A percentile compares a stretch with the other conserved stretches of the same genome.
phyloP scores from a whole-genome alignment of 2,888 invertebrate genomes.

The Odontocerum albicorne region DNA sequence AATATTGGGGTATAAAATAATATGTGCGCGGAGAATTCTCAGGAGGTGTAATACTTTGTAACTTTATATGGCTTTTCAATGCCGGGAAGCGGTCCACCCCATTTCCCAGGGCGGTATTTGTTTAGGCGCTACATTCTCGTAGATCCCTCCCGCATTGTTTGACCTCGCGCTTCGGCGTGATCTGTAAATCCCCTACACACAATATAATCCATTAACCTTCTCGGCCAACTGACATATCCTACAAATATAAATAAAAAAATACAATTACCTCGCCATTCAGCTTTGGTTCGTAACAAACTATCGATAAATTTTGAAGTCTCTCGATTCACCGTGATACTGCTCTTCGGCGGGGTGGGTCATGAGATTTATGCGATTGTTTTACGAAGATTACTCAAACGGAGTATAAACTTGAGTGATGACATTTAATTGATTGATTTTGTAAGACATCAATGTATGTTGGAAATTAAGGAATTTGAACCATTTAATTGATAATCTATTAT shows the following conservation, averaged over 20 bases:
- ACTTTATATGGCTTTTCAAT: slow-evolving; percentile 12
- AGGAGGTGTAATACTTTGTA: slow-evolving; percentile 8
- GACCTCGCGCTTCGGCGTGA: slow-evolving; percentile 10
- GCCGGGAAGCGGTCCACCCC: slow-evolving; percentile 21
- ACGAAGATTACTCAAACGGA: too few species aligned
- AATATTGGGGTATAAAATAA: slow-evolving; percentile 6
- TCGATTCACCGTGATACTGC: too few species aligned
- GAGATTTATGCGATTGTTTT: too few species aligned
- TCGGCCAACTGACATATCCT: background rate
- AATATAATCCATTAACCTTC: background rate
- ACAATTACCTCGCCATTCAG: background rate
- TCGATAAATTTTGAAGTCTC: slow-evolving; percentile 8
- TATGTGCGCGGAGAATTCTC: slow-evolving; percentile 7
- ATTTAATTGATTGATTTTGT: too few species aligned
- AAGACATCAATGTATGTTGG: too few species aligned
- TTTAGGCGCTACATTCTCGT: slow-evolving; percentile 22
- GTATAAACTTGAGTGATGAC: too few species aligned
- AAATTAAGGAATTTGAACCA: too few species aligned
- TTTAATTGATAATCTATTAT: too few species aligned
- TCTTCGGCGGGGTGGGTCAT: too few species aligned
- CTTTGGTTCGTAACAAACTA: too few species aligned
- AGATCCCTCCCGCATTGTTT: background rate
- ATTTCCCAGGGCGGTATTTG: slow-evolving; percentile 32
- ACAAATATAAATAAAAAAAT: background rate
- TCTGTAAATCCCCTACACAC: slow-evolving; percentile 12